These are phyloP conservation scores for Catharus fuscescens DNA, from an alignment of 2,113 vertebrate genomes.

Conservation along the genomic window DNA sequence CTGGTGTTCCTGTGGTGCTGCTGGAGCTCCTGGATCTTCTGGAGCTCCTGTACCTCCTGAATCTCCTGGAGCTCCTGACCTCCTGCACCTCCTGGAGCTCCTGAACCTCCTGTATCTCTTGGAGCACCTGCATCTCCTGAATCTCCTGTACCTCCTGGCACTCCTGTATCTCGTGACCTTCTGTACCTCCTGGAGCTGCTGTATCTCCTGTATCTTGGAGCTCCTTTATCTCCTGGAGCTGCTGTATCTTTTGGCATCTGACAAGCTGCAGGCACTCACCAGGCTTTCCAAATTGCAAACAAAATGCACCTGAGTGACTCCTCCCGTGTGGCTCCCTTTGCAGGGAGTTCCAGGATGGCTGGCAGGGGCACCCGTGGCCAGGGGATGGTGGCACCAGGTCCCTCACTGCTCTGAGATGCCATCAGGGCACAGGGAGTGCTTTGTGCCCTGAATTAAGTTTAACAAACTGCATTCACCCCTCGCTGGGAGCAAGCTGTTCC, in stretches of 20 bases:
- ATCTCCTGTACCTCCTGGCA: too few relatives aligned
- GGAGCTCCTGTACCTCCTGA: too few relatives aligned
- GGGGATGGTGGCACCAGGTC: background rate
- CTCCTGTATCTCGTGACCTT: too few relatives aligned
- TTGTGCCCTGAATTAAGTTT: background rate
- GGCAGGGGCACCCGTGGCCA: too few relatives aligned
- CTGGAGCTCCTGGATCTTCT: too few relatives aligned
- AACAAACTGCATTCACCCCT: background rate
- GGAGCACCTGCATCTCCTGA: too few relatives aligned
- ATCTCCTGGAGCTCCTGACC: too few relatives aligned
- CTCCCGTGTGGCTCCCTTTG: background rate
- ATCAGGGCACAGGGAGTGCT: rapidly evolving
- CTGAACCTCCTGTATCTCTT: too few relatives aligned
- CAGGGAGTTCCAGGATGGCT: background rate
- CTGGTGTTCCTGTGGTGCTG: background rate
- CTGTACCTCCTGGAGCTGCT: too few relatives aligned
- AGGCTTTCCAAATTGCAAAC: background rate
- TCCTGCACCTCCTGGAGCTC: too few relatives aligned
- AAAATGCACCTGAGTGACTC: background rate
- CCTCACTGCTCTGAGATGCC: background rate
- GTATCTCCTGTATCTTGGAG: background rate
- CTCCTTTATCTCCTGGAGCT: background rate
- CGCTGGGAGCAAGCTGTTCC: background rate
- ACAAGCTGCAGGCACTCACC: background rate
- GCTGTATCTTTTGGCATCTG: background rate